Evolutionary conservation across 2,113 vertebrate species (phyloP).

Genomic region (Carettochelys insculpta): DNA sequence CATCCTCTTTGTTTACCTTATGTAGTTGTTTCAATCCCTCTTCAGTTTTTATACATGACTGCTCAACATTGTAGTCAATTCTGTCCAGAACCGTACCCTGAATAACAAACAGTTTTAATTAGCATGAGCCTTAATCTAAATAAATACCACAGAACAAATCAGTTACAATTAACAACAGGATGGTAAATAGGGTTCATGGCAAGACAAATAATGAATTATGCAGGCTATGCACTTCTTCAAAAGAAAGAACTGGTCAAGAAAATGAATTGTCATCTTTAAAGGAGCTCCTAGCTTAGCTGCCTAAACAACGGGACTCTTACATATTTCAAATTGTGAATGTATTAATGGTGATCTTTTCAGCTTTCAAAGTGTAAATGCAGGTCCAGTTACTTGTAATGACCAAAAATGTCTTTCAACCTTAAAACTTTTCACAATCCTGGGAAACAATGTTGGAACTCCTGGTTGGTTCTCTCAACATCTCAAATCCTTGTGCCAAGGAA

Average conservation of each 20-base stretch:
- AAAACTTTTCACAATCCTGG: background rate
- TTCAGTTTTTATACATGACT: constrained; percentile 96
- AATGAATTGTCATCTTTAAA: background rate
- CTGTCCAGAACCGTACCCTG: constrained; percentile 97
- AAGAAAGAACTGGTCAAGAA: background rate
- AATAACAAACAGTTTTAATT: background rate
- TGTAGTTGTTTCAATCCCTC: constrained; percentile 95
- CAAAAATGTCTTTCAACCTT: background rate
- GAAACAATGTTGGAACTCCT: background rate
- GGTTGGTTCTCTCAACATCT: background rate
- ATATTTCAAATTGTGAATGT: background rate
- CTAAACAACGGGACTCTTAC: background rate
- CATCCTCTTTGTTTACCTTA: constrained; percentile 83
- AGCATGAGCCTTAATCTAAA: background rate
- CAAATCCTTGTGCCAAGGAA: background rate
- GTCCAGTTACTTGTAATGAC: background rate
- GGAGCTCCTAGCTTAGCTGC: background rate
- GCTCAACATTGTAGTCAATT: constrained; percentile 98
- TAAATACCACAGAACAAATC: background rate
- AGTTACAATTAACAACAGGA: background rate
- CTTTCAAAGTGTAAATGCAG: background rate
- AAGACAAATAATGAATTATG: background rate
- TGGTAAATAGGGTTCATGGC: background rate
- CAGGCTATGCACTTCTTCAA: background rate
- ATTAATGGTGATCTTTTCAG: background rate